Base-by-base conservation (phyloP, 2,797 vertebrate species). In the Lepidocolaptes lacrymiger region DNA sequence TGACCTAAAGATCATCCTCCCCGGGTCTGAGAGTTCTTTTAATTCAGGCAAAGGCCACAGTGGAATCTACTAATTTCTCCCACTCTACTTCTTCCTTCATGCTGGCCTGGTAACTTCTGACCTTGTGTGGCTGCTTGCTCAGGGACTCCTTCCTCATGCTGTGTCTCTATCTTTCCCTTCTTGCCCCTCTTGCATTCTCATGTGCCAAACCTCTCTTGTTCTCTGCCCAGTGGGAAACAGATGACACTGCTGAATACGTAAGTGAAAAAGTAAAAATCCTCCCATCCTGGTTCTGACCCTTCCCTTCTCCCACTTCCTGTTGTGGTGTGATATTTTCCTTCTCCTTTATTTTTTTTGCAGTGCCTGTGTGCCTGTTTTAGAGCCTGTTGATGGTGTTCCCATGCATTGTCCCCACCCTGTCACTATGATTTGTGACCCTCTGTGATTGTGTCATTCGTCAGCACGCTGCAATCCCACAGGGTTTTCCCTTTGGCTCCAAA, bases 191-290 rank as follows among this genome's bases (percentile, higher is more conserved):
- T 83, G 78, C 96, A 93, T 97, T 96, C 95, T 96, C 93, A 99
- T 91, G 98, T 98, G 99, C 99, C 98, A 98, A 96, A 95, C 96
- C 95, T 97, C 96, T 97, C 95, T 94, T 97, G 93, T 97, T 97
- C 97, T 97, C 94, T 96, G 92, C 96, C 95, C 98, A 99, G 99
- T 99, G 99, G 99, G 99, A 99, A 98, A 99, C 97, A 97, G 99
- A 99, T 97, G 99, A 99, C 98, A 99, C 99, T 48, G 99, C 99
- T 73, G 99, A 99, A 98, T 99, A 99, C 73, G 99, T 99, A 97
- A 99, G 99, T 99, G 54, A 96, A 39, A 67, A 36, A 84, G 39
- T 43, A 51, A 83, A 73, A 91, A 61, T 49, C 44, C 52, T 93
- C 44, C 80, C 46, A 4, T 72, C n/a, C 82, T 93, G 66, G 59